A percentile compares a stretch with the other conserved stretches of the same genome.
phyloP scores from a whole-genome alignment of 2,888 invertebrate species.

The Brachyopa scutellaris region DNA sequence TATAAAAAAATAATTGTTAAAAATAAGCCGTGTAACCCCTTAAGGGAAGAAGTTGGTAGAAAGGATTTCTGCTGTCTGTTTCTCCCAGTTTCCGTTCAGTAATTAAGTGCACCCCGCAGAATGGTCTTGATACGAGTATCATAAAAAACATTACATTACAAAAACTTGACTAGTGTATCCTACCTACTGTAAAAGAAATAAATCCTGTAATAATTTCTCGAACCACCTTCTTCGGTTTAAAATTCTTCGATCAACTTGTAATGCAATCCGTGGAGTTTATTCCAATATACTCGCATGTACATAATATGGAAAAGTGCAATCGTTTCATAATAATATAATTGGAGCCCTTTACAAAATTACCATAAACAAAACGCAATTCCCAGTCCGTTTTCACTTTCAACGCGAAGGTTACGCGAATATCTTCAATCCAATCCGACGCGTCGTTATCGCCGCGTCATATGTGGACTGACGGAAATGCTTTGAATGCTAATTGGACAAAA shows the following conservation, averaged over 20 bases:
- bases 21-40: too few relatives aligned
- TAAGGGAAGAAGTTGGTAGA: too few relatives aligned
- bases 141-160: too few relatives aligned
- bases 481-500: slow-evolving; percentile 37
- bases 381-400: slow-evolving; percentile 35
- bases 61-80: too few relatives aligned
- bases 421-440: slow-evolving; percentile 7
- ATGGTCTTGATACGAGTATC: too few relatives aligned
- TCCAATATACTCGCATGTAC: too few relatives aligned
- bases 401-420: slow-evolving; percentile 36
- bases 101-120: too few relatives aligned
- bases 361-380: slow-evolving; percentile 4
- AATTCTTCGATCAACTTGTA: background rate
- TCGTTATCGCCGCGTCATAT: background rate
- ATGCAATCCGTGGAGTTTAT: background rate
- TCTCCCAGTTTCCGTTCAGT: too few relatives aligned
- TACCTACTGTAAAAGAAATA: too few relatives aligned
- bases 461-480: slow-evolving; percentile 20
- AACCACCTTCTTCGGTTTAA: background rate
- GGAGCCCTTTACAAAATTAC: slow-evolving; percentile 8
- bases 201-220: too few relatives aligned
- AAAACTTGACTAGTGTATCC: too few relatives aligned
- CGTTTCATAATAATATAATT: background rate
- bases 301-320: slow-evolving; percentile 2
- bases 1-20: too few relatives aligned